A percentile compares a stretch with the other conserved stretches of the same genome.
These are phyloP conservation scores for Phylloscopus trochilus DNA, from an alignment of 2,113 vertebrate genomes.

Conservation along the genomic window DNA sequence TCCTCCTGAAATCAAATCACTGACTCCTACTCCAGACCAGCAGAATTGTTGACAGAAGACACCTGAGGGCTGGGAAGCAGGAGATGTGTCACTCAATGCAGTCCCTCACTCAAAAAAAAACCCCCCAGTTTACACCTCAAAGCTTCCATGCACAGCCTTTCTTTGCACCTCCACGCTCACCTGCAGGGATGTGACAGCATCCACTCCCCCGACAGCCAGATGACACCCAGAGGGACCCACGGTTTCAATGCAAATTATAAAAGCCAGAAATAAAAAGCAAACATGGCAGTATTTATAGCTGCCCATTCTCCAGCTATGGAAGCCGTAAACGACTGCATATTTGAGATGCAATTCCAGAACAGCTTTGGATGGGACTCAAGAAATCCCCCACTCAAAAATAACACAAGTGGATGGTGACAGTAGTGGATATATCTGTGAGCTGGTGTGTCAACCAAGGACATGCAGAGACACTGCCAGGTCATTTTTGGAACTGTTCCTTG, in stretches of 20 bases:
- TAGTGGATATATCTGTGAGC: constrained; percentile 52
- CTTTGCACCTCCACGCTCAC: background rate
- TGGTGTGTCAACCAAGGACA: constrained; percentile 59
- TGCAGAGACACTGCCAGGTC: constrained; percentile 59
- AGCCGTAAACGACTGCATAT: constrained; percentile 21
- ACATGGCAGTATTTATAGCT: constrained; percentile 46
- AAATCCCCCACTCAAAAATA: constrained; percentile 62
- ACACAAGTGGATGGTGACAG: constrained; percentile 62
- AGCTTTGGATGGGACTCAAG: constrained; percentile 54
- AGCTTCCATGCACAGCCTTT: background rate
- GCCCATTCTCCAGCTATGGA: constrained; percentile 23
- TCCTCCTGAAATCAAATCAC: background rate
- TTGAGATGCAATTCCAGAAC: constrained; percentile 57
- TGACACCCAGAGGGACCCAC: background rate
- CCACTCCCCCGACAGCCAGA: accelerated
- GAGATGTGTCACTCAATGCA: accelerated
- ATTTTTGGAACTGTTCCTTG: constrained; percentile 61
- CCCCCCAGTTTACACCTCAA: background rate
- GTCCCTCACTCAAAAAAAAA: background rate
- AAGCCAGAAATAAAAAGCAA: constrained; percentile 38
- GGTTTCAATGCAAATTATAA: background rate
- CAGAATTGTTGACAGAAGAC: background rate
- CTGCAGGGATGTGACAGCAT: background rate
- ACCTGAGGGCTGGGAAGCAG: background rate
- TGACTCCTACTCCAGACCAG: background rate